phyloP scores from a whole-genome alignment of 1,140 invertebrate genomes.

The Penaeus indicus region DNA sequence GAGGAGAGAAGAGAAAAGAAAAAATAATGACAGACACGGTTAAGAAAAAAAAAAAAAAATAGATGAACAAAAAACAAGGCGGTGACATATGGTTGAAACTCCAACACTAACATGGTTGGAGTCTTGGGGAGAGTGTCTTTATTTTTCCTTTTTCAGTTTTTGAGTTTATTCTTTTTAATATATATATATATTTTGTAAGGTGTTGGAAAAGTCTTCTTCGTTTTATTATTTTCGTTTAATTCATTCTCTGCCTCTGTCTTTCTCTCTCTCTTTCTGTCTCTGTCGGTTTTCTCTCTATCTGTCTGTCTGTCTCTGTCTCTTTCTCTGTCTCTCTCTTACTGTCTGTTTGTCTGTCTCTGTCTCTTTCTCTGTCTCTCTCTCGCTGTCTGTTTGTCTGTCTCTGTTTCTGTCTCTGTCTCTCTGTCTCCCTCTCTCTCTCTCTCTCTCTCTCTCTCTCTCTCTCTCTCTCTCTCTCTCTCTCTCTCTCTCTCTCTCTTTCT shows the following conservation, averaged over 20 bases:
- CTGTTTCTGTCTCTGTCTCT: conserved; percentile 1
- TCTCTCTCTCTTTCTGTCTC: background rate
- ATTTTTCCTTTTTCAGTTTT: conserved; percentile 8
- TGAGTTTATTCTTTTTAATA: background rate
- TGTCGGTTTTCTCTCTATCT: background rate
- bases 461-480: no score
- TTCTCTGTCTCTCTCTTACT: background rate
- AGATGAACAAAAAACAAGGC: conserved; percentile 37
- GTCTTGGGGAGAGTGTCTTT: conserved; percentile 2
- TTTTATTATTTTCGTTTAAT: background rate
- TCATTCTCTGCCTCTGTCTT: background rate
- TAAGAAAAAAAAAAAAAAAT: conserved; percentile 34
- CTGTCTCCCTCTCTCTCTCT: conserved; percentile 13
- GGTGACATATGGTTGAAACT: conserved; percentile 17
- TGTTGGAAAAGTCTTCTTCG: background rate
- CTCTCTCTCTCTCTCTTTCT: no score
- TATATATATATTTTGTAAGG: no score
- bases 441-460: background rate
- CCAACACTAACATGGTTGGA: background rate
- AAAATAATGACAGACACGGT: conserved; percentile 41
- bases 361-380: conserved; percentile 7
- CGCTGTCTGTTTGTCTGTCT: background rate
- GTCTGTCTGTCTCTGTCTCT: no score
- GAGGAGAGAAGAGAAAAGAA: background rate
- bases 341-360: conserved; percentile 4